Percentiles rank a stretch among this genome's conserved stretches.
Evolutionary conservation across 2,888 invertebrate species (phyloP).

Genomic region (Cheilosia soror): DNA sequence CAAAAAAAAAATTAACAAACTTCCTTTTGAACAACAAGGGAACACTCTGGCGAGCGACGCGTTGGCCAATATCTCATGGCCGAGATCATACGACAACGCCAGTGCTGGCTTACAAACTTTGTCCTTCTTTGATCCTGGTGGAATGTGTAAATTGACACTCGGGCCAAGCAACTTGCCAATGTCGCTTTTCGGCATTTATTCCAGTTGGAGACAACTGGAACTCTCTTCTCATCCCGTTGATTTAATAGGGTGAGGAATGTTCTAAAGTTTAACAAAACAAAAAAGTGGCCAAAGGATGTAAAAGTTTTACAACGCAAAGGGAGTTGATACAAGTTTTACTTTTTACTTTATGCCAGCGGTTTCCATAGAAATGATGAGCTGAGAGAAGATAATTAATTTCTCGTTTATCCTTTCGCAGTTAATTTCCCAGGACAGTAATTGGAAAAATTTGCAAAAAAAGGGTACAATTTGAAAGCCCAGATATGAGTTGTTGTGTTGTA

Average conservation of each 20-base stretch:
- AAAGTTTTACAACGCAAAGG: constrained; percentile 60
- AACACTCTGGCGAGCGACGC: constrained; percentile 63
- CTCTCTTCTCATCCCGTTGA: background rate
- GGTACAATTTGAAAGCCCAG: constrained; percentile 18
- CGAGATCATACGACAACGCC: constrained; percentile 64
- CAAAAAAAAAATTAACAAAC: constrained; percentile 22
- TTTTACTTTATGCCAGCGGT: constrained; percentile 27
- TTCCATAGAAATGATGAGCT: constrained; percentile 68
- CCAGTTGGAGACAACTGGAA: constrained; percentile 61
- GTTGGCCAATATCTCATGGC: constrained; percentile 69
- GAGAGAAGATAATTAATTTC: constrained; percentile 72
- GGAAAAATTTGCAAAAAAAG: constrained; percentile 31
- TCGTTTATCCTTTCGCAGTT: constrained; percentile 73
- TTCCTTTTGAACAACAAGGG: constrained; percentile 53
- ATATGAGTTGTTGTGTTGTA: constrained; percentile 18
- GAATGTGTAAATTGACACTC: constrained; percentile 73
- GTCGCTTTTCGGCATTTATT: constrained; percentile 64
- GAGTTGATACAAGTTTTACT: constrained; percentile 59
- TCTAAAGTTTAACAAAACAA: constrained; percentile 49
- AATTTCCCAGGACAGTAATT: constrained; percentile 72
- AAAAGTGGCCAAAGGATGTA: constrained; percentile 19
- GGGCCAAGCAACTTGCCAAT: constrained; percentile 61
- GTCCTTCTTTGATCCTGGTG: constrained; percentile 68
- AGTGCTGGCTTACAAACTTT: constrained; percentile 73
- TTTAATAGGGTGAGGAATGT: constrained; percentile 31